phyloP scores from a whole-genome alignment of 2,797 vertebrate genomes.

The Bucorvus abyssinicus region DNA sequence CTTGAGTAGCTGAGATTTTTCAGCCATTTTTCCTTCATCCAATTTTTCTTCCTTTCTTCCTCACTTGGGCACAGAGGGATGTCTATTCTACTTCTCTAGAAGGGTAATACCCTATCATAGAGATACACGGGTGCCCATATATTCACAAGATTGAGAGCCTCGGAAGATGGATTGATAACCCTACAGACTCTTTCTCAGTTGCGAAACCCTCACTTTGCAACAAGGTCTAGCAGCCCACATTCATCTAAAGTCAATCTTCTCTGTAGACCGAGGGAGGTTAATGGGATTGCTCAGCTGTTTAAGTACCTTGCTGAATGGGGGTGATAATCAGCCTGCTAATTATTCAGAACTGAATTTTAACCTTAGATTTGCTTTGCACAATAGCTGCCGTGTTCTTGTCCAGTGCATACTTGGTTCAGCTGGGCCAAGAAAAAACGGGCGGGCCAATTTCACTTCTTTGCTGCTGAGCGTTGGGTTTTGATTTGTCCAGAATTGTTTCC shows the following conservation, averaged over 20 bases:
- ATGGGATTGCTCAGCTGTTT: slow-evolving; percentile 24
- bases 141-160: neutral
- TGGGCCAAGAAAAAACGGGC: slow-evolving; percentile 6
- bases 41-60: neutral
- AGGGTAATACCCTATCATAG: neutral
- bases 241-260: neutral
- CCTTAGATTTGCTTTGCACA: neutral
- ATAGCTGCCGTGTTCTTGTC: neutral
- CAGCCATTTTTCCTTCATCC: neutral
- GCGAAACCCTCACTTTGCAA: neutral
- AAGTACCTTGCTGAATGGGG: neutral
- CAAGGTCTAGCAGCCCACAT: neutral
- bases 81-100: neutral
- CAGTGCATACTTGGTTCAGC: neutral
- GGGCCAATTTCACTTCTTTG: neutral
- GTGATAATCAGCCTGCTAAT: slow-evolving; percentile 42
- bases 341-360: slow-evolving; percentile 45
- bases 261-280: neutral
- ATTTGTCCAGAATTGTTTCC: neutral
- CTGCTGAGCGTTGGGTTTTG: neutral
- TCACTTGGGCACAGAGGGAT: neutral
- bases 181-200: neutral
- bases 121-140: neutral
- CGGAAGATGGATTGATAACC: neutral
- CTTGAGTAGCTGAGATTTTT: neutral